Percentiles rank a stretch among this genome's conserved stretches.
Evolutionary conservation across 2,888 invertebrate genomes (phyloP).

Genomic region (Cactoblastis cactorum): DNA sequence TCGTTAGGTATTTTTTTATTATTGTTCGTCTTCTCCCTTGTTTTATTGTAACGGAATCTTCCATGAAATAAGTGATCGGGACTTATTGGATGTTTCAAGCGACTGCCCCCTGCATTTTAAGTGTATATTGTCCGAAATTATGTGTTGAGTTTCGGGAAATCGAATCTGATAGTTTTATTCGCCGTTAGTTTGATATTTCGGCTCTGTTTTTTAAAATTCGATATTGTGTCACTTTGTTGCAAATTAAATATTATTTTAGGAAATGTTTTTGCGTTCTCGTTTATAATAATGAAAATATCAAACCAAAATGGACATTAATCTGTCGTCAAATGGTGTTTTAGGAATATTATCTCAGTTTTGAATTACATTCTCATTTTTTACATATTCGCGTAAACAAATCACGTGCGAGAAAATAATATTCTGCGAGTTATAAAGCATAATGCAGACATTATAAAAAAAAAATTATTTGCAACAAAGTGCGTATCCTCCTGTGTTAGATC

Average conservation of each 20-base stretch:
- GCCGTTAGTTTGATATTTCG: not conserved
- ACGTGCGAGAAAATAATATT: no score
- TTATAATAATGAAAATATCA: no score
- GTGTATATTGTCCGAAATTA: not conserved
- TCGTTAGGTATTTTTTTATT: slow-evolving; percentile 13
- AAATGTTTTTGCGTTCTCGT: no score
- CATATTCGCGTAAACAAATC: no score
- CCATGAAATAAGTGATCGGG: slow-evolving; percentile 19
- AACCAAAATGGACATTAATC: no score
- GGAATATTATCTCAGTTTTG: no score
- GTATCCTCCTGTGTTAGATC: slow-evolving; percentile 9
- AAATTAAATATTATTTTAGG: not conserved
- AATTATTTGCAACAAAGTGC: not conserved
- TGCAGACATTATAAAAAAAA: no score
- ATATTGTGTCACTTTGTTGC: slow-evolving; percentile 1
- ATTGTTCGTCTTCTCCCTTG: slow-evolving; percentile 12
- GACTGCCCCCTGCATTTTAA: slow-evolving; percentile 16
- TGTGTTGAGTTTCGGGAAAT: slow-evolving; percentile 1
- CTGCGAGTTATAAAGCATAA: no score
- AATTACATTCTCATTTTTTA: no score
- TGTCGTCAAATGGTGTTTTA: no score
- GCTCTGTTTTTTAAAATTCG: not conserved
- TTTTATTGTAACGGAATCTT: slow-evolving; percentile 21
- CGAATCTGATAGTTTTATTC: not conserved
- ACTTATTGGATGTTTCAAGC: slow-evolving; percentile 15